phyloP scores from a whole-genome alignment of 2,113 vertebrate genomes.

The Leiothrix lutea region DNA sequence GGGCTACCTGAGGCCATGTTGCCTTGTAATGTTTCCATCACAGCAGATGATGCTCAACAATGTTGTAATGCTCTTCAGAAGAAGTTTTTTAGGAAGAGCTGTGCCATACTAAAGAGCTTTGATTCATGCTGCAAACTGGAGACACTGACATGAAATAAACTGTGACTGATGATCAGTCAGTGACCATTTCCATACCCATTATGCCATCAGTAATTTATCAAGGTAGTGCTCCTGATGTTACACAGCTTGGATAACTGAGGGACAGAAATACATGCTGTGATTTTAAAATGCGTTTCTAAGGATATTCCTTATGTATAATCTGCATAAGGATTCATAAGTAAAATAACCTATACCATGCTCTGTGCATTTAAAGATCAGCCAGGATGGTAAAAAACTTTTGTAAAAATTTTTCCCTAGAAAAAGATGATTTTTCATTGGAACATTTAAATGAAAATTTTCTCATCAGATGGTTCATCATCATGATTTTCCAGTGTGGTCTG shows the following conservation, averaged over 20 bases:
- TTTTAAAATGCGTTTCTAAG: constrained; percentile 82
- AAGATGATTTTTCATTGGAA: constrained; percentile 35
- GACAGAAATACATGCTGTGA: constrained; percentile 70
- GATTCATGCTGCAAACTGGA: constrained; percentile 64
- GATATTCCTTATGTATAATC: background rate
- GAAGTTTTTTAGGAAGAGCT: constrained; percentile 65
- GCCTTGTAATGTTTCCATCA: constrained; percentile 31
- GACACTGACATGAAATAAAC: constrained; percentile 82
- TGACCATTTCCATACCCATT: constrained; percentile 90
- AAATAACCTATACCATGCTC: background rate
- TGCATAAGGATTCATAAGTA: background rate
- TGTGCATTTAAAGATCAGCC: constrained; percentile 26
- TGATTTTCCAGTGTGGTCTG: constrained; percentile 51
- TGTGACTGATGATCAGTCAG: constrained; percentile 87
- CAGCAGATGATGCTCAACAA: constrained; percentile 58
- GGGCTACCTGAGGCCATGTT: constrained; percentile 57
- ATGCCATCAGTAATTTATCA: constrained; percentile 86
- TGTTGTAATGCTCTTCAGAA: constrained; percentile 54
- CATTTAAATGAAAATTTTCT: constrained; percentile 60
- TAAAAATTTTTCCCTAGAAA: constrained; percentile 11
- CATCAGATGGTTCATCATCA: constrained; percentile 46
- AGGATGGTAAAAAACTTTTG: constrained; percentile 40
- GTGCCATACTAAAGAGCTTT: constrained; percentile 67
- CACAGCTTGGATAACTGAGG: constrained; percentile 79
- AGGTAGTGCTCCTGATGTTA: constrained; percentile 83